A percentile compares a stretch with the other conserved stretches of the same genome.
These are phyloP conservation scores for Hippoglossus hippoglossus DNA, from an alignment of 2,797 vertebrate species.

Conservation along the genomic window DNA sequence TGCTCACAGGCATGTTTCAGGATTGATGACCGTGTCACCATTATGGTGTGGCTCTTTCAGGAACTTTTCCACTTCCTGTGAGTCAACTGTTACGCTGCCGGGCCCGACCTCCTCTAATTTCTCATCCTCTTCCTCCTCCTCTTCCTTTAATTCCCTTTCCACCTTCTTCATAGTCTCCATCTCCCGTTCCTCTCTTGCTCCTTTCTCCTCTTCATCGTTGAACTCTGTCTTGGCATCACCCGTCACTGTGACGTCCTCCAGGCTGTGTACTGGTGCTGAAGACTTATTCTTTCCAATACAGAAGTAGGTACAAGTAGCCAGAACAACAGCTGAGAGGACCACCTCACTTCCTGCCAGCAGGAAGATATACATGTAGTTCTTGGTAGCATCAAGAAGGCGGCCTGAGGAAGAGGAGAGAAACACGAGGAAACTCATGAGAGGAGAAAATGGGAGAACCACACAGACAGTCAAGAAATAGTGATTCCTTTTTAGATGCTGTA, in stretches of 20 bases:
- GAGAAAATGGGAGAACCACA: neutral
- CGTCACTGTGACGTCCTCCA: constrained; percentile 55
- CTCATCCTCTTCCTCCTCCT: constrained; percentile 15
- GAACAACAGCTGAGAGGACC: constrained; percentile 85
- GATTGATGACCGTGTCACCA: constrained; percentile 25
- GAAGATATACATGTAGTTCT: constrained; percentile 92
- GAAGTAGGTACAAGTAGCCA: constrained; percentile 88
- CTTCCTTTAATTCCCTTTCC: constrained; percentile 7
- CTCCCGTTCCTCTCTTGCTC: constrained; percentile 48
- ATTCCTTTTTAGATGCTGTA: no score
- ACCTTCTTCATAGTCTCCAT: constrained; percentile 32
- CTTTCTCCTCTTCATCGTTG: constrained; percentile 49
- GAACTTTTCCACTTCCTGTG: constrained; percentile 65
- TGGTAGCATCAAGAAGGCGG: constrained; percentile 88
- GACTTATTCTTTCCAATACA: constrained; percentile 83
- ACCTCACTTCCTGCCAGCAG: constrained; percentile 92
- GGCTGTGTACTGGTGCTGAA: constrained; percentile 66
- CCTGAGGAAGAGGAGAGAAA: constrained; percentile 70
- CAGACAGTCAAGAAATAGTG: no score
- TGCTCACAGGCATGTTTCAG: constrained; percentile 68
- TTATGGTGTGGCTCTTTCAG: constrained; percentile 61
- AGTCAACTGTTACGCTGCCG: constrained; percentile 50
- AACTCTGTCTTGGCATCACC: constrained; percentile 64
- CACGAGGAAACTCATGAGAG: neutral
- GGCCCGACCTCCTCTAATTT: constrained; percentile 21